phyloP scores from a whole-genome alignment of 2,888 invertebrate genomes.

The Philaethria dido region DNA sequence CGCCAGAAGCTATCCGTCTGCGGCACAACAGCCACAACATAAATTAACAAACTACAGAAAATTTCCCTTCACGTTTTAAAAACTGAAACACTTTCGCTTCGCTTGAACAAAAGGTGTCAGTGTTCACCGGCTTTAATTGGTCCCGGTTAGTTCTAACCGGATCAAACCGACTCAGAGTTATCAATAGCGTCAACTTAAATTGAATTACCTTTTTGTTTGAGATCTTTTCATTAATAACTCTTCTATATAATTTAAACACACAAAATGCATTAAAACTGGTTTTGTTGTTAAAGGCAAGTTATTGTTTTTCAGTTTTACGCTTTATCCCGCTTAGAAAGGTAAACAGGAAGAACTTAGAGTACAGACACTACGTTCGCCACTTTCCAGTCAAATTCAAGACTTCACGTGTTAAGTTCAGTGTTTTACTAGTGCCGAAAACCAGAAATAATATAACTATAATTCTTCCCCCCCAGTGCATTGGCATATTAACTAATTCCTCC shows the following conservation, averaged over 20 bases:
- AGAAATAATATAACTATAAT: no score
- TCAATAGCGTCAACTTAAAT: slow-evolving; percentile 27
- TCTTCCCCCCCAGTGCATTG: no score
- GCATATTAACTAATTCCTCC: no score
- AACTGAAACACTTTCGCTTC: slow-evolving; percentile 15
- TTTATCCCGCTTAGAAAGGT: no score
- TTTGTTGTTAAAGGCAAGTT: neutral
- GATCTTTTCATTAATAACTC: slow-evolving; percentile 22
- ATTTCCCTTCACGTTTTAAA: slow-evolving; percentile 3
- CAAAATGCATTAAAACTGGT: neutral
- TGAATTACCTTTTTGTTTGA: slow-evolving; percentile 14
- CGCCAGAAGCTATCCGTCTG: no score
- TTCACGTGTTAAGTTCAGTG: no score
- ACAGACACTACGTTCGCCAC: no score
- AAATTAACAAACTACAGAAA: slow-evolving; percentile 3
- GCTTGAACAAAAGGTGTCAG: slow-evolving; percentile 16
- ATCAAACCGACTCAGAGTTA: slow-evolving; percentile 23
- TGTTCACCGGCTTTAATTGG: slow-evolving; percentile 24
- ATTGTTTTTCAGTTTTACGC: no score
- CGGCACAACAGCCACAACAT: neutral
- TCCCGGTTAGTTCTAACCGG: slow-evolving; percentile 26
- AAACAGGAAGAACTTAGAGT: no score
- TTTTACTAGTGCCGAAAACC: no score
- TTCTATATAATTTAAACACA: slow-evolving; percentile 3
- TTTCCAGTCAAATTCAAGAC: no score